phyloP scores from a whole-genome alignment of 2,797 vertebrate genomes.

The Glyptemys insculpta region DNA sequence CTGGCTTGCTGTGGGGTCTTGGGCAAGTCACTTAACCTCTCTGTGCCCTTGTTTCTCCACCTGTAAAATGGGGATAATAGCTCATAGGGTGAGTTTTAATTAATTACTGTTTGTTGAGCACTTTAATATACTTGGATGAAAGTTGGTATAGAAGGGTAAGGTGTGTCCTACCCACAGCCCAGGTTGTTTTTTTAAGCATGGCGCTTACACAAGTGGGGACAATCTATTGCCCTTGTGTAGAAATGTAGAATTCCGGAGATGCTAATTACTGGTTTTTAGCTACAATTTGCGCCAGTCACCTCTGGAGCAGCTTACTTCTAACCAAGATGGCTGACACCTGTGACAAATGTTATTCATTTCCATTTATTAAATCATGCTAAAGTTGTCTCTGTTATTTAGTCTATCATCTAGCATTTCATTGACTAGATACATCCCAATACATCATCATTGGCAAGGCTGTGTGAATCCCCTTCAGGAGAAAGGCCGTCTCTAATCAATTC shows the following conservation, averaged over 20 bases:
- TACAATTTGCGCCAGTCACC: constrained; percentile 42
- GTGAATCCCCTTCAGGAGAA: background rate
- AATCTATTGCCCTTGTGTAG: background rate
- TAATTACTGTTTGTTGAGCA: background rate
- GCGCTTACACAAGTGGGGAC: background rate
- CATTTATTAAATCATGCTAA: constrained; percentile 55
- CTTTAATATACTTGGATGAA: background rate
- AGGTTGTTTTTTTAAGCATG: fast-evolving
- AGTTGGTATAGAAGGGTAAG: background rate
- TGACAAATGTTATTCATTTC: background rate
- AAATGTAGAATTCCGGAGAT: background rate
- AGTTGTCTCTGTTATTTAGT: constrained; percentile 49
- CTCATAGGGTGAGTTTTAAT: background rate
- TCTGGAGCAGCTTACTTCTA: background rate
- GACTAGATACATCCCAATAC: background rate
- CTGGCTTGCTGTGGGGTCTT: background rate
- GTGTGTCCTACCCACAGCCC: background rate
- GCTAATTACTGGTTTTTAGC: constrained; percentile 67
- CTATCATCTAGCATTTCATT: constrained; percentile 65
- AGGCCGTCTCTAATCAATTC: constrained; percentile 2
- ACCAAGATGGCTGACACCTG: constrained; percentile 65
- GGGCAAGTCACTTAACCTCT: background rate
- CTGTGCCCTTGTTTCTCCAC: background rate
- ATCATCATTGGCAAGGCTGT: background rate
- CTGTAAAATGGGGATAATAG: background rate